These are phyloP conservation scores for Helostoma temminkii DNA, from an alignment of 2,797 vertebrate species.

Conservation along the genomic window DNA sequence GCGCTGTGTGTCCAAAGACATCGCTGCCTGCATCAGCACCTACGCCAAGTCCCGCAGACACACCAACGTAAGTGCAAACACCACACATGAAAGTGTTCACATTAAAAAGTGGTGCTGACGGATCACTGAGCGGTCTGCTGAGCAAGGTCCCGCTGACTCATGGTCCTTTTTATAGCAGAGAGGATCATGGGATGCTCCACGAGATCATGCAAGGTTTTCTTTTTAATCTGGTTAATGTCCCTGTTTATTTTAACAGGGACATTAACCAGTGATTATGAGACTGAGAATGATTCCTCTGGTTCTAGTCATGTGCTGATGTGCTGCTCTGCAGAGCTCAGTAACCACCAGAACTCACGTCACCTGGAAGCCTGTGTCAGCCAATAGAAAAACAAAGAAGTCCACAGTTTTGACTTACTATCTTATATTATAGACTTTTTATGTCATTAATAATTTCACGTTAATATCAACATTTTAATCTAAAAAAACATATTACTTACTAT, in stretches of 20 bases:
- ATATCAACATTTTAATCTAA: no score
- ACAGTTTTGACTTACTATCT: no score
- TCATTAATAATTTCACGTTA: no score
- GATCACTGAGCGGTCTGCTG: conserved; percentile 2
- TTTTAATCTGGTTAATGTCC: conserved; percentile 8
- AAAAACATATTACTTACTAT: no score
- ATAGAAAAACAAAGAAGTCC: no score
- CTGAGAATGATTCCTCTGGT: conserved; percentile 15
- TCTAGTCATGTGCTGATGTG: conserved; percentile 28
- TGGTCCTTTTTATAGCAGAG: conserved; percentile 1
- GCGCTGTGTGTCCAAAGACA: conserved; percentile 94
- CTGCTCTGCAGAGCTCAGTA: neutral
- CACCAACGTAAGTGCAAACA: conserved; percentile 85
- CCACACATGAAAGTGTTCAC: neutral
- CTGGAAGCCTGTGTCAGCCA: no score
- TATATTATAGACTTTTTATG: no score
- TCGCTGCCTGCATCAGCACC: conserved; percentile 94
- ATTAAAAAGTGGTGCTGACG: conserved; percentile 1
- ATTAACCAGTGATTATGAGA: conserved; percentile 31
- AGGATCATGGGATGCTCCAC: conserved; percentile 33
- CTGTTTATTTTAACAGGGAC: conserved; percentile 25
- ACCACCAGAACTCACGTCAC: no score
- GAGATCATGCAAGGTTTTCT: conserved; percentile 21
- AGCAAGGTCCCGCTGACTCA: neutral
- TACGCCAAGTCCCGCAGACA: conserved; percentile 92